Evolutionary conservation across 1,140 invertebrate species (phyloP), one percentile per base, ranked within the genome.

Genomic region (Conus betulinus): DNA sequence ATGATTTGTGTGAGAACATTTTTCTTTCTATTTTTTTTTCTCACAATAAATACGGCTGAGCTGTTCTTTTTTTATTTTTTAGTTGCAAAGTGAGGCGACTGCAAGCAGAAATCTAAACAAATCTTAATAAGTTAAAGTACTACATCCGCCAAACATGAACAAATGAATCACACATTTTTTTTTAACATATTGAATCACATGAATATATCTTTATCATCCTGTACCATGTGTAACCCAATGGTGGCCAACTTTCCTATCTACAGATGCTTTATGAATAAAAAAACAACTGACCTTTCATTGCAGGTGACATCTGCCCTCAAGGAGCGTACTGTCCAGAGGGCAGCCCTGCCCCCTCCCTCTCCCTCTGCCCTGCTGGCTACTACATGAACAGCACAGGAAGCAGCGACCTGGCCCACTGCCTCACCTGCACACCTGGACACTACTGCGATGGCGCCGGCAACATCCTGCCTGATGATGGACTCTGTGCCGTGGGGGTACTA

Each of bases 251-350:
- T 71, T 71, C 63, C 63, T 71, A 17, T 71, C 63, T 39, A 39
- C 39, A 39, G 39, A 39, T 39, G 39, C 39, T 39, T 39, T 39
- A 39, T 39, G 39, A 39, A 39, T 39, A 39, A 39, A 39, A 60
- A 8, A 8, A 11, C 57, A 60, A 8, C 57, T 60, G 57, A 60
- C 23, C 55, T 86, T 6, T 8, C 11, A 63, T 55, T 23, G 27
- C 89, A 94, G 94, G 94, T 85, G 91, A 94, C 85, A 93, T 93
- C 52, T 95, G 94, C 87, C 94, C 94, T 17, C 85, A 87, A 74
- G 94, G 94, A 52, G 57, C 92, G 17, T 94, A 93, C 85, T 95
- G 94, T 87, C 93, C 93, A 20, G 53, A 51, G 55, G 93, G 92
- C 51, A 93, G 92, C 87, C 11, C 89, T 7, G 85, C 93, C 4